phyloP scores from a whole-genome alignment of 1,140 invertebrate genomes.

The Achroia grisella region DNA sequence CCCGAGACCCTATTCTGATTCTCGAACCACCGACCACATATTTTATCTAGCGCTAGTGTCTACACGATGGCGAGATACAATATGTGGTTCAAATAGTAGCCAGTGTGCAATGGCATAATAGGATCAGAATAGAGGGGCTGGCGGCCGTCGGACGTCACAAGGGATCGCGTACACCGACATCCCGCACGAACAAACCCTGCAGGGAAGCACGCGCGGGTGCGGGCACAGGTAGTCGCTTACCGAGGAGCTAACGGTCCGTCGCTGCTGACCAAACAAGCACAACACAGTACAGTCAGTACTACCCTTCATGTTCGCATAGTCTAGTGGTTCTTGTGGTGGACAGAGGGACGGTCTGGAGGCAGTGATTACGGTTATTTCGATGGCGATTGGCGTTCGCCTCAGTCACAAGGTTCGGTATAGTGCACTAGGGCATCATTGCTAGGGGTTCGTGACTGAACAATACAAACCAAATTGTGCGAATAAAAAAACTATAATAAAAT shows the following conservation, averaged over 20 bases:
- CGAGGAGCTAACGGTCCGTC: slow-evolving; percentile 70
- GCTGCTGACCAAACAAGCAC: slow-evolving; percentile 72
- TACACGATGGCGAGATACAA: slow-evolving; percentile 5
- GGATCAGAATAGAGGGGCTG: slow-evolving; percentile 19
- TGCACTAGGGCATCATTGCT: slow-evolving; percentile 3
- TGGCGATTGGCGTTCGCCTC: slow-evolving; percentile 4
- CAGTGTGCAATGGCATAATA: slow-evolving; percentile 6
- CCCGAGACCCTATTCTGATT: slow-evolving; percentile 23
- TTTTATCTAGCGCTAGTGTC: slow-evolving; percentile 2
- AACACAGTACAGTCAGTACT: slow-evolving; percentile 69
- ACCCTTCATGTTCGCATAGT: slow-evolving; percentile 51
- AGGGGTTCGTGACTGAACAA: slow-evolving; percentile 8
- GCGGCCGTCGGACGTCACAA: slow-evolving; percentile 66
- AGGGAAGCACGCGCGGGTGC: slow-evolving; percentile 42
- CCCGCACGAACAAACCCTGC: slow-evolving; percentile 48
- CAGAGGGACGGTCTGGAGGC: slow-evolving; percentile 9
- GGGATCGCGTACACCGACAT: slow-evolving; percentile 61
- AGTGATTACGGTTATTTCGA: slow-evolving; percentile 10
- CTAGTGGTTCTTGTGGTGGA: slow-evolving; percentile 24
- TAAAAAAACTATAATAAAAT: slow-evolving; percentile 13
- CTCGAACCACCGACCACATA: slow-evolving; percentile 10
- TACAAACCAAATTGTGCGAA: slow-evolving; percentile 12
- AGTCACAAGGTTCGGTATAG: slow-evolving; percentile 4
- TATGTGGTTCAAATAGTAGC: slow-evolving; percentile 1
- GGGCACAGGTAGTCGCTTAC: slow-evolving; percentile 59